A percentile compares a stretch with the other conserved stretches of the same genome.
Conservation (phyloP, 2,113 vertebrate genomes). For the Origma solitaria region DNA sequence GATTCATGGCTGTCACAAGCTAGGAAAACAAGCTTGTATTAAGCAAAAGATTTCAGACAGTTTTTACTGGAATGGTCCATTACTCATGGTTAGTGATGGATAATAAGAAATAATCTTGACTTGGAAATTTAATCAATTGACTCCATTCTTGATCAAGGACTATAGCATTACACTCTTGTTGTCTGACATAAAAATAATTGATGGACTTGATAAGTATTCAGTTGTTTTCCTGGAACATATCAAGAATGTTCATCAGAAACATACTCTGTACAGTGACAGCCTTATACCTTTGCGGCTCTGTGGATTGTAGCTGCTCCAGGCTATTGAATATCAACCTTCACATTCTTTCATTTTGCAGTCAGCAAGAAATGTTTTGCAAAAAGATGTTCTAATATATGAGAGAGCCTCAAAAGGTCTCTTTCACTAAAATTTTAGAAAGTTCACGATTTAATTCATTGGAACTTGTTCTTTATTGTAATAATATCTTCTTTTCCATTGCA, state of each 20-base stretch:
- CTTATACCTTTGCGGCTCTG: neutral
- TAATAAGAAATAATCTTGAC: neutral
- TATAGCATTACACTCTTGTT: neutral
- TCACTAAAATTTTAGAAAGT: neutral
- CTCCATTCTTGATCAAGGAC: neutral
- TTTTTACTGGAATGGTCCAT: neutral
- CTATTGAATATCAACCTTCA: neutral
- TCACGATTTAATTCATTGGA: neutral
- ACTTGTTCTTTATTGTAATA: neutral
- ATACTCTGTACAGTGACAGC: neutral
- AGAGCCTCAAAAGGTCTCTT: neutral
- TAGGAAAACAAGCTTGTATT: neutral
- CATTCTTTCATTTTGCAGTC: neutral
- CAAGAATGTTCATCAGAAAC: neutral
- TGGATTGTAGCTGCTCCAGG: neutral
- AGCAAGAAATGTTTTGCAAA: neutral
- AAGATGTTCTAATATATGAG: neutral
- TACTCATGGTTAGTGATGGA: neutral
- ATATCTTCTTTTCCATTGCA: neutral
- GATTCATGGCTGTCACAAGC: neutral
- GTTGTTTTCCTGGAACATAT: neutral
- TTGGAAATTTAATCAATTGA: neutral
- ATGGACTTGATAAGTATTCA: neutral
- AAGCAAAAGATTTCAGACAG: neutral
- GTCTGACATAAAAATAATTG: neutral